A percentile compares a stretch with the other conserved stretches of the same genome.
Evolutionary conservation across 2,113 vertebrate genomes (phyloP).

Genomic region (Indicator maculatus): DNA sequence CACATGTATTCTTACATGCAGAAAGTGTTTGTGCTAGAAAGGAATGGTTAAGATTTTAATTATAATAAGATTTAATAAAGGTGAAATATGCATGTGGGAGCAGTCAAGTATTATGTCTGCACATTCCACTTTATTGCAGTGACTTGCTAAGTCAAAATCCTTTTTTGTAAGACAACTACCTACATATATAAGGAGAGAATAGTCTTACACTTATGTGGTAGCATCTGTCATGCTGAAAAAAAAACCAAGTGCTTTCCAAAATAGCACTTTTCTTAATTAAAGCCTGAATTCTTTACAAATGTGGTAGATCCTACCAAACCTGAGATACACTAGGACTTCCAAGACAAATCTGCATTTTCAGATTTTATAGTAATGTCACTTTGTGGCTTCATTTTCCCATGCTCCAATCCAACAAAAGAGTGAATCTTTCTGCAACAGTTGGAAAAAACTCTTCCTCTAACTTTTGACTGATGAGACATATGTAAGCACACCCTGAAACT

Average conservation of each 20-base stretch:
- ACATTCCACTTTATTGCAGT: not conserved
- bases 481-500: not conserved
- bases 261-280: not conserved
- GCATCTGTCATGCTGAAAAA: slow-evolving; percentile 51
- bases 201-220: slow-evolving; percentile 27
- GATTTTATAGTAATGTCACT: not conserved
- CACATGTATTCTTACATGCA: not conserved
- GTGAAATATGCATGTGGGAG: slow-evolving; percentile 43
- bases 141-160: slow-evolving; percentile 39
- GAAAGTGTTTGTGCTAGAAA: not conserved
- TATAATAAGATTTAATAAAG: slow-evolving; percentile 21
- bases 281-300: not conserved
- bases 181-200: slow-evolving; percentile 2
- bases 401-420: not conserved
- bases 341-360: not conserved
- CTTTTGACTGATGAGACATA: not conserved
- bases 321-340: not conserved
- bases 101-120: slow-evolving; percentile 46
- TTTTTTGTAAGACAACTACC: slow-evolving; percentile 20
- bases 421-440: not conserved
- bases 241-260: slow-evolving; percentile 42
- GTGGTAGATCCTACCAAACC: not conserved
- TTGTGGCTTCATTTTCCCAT: not conserved
- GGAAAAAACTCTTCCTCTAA: not conserved
- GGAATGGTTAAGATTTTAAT: slow-evolving; percentile 10